Percentiles rank a stretch among this genome's conserved stretches.
These are phyloP conservation scores for Mylabris sibirica DNA, from an alignment of 2,888 invertebrate species.

Conservation along the genomic window DNA sequence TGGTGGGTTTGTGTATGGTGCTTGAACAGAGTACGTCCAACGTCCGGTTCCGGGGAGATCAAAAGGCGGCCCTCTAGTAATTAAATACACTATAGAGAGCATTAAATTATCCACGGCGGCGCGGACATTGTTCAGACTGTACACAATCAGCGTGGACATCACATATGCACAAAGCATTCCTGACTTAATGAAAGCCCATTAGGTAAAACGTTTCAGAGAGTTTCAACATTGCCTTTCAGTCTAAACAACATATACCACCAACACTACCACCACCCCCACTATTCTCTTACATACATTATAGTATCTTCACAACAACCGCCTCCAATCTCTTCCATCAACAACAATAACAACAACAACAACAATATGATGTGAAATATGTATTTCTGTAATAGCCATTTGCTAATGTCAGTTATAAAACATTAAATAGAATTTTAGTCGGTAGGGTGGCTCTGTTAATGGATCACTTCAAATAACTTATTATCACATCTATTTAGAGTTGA, in stretches of 20 bases:
- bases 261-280: conserved; percentile 26
- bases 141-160: conserved; percentile 60
- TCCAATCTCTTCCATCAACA: conserved; percentile 36
- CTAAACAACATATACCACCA: conserved; percentile 44
- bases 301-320: conserved; percentile 31
- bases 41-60: conserved; percentile 58
- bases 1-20: conserved; percentile 49
- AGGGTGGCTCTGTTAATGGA: conserved; percentile 39
- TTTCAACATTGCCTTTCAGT: conserved; percentile 30
- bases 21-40: conserved; percentile 41
- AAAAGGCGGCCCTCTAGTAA: conserved; percentile 58
- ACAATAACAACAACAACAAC: conserved; percentile 39
- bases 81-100: conserved; percentile 61
- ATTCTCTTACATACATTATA: conserved; percentile 3
- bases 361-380: conserved; percentile 41
- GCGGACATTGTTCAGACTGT: conserved; percentile 52
- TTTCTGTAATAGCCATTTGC: conserved; percentile 45
- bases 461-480: conserved; percentile 47
- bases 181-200: conserved; percentile 62
- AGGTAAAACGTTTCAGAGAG: conserved; percentile 60
- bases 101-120: conserved; percentile 58
- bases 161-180: conserved; percentile 62
- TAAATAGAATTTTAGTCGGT: conserved; percentile 45
- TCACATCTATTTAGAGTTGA: conserved; percentile 37
- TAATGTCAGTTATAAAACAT: conserved; percentile 44